phyloP scores from a whole-genome alignment of 2,888 invertebrate genomes.

The Lasioglossum marginatum region DNA sequence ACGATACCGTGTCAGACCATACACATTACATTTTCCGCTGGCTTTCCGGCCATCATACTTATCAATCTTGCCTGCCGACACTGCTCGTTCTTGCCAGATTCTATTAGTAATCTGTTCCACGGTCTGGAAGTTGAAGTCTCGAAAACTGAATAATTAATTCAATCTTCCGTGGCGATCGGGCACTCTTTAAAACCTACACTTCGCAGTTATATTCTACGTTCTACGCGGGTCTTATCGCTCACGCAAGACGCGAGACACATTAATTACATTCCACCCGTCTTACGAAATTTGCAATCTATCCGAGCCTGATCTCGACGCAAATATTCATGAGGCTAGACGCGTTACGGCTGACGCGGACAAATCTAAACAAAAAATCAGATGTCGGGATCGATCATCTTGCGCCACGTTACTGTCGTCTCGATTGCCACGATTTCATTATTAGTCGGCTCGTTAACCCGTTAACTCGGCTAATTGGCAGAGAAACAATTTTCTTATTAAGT shows the following conservation, averaged over 20 bases:
- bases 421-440: background rate
- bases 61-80: background rate
- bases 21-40: slow-evolving; percentile 9
- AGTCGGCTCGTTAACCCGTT: background rate
- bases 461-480: background rate
- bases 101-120: background rate
- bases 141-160: background rate
- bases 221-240: background rate
- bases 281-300: background rate
- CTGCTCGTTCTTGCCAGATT: background rate
- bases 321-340: background rate
- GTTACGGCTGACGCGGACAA: background rate
- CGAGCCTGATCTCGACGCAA: background rate
- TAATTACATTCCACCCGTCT: background rate
- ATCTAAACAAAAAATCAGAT: background rate
- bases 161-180: background rate
- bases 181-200: background rate
- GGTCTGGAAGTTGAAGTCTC: background rate
- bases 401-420: background rate
- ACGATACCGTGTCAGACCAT: slow-evolving; percentile 17
- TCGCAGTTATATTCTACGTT: background rate
- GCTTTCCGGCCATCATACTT: slow-evolving; percentile 1
- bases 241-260: background rate
- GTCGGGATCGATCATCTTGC: background rate
- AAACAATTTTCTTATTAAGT: background rate